phyloP scores from a whole-genome alignment of 2,113 vertebrate species.

The Rhinogobius similis region DNA sequence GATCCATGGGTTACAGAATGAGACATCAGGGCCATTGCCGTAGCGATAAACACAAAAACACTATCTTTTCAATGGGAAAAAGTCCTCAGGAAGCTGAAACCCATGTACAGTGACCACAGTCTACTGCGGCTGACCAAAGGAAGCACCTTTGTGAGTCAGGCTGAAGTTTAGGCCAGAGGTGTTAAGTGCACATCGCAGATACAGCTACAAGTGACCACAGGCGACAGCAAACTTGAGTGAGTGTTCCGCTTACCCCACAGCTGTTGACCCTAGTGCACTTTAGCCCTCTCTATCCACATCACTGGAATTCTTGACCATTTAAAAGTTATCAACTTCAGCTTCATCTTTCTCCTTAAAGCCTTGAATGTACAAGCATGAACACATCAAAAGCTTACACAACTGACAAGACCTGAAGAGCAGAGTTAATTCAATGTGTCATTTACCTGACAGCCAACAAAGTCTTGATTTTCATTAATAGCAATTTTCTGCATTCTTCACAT shows the following conservation, averaged over 20 bases:
- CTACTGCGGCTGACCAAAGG: slow-evolving; percentile 36
- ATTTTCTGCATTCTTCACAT: slow-evolving; percentile 39
- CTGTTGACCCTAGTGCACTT: slow-evolving; percentile 17
- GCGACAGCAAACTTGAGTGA: slow-evolving; percentile 1
- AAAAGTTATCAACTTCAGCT: slow-evolving; percentile 1
- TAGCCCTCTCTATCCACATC: slow-evolving; percentile 7
- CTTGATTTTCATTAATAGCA: slow-evolving; percentile 33
- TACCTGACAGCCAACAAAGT: slow-evolving; percentile 15
- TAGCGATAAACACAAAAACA: no score
- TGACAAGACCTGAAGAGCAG: neutral
- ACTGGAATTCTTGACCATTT: slow-evolving; percentile 10
- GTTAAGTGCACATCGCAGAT: slow-evolving; percentile 19
- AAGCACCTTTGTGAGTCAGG: slow-evolving; percentile 30
- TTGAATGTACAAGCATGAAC: slow-evolving; percentile 9
- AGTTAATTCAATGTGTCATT: slow-evolving; percentile 11
- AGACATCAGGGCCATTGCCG: no score
- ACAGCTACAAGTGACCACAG: slow-evolving; percentile 28
- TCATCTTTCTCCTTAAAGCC: slow-evolving; percentile 2
- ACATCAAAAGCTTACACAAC: neutral
- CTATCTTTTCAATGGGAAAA: no score
- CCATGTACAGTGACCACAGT: slow-evolving; percentile 35
- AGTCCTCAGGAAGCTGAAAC: slow-evolving; percentile 5
- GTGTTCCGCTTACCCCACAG: slow-evolving; percentile 12
- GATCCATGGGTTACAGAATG: no score
- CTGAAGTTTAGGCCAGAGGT: slow-evolving; percentile 12